Base-by-base conservation (phyloP, 2,797 vertebrate genomes). In the Eulemur albifrons region DNA sequence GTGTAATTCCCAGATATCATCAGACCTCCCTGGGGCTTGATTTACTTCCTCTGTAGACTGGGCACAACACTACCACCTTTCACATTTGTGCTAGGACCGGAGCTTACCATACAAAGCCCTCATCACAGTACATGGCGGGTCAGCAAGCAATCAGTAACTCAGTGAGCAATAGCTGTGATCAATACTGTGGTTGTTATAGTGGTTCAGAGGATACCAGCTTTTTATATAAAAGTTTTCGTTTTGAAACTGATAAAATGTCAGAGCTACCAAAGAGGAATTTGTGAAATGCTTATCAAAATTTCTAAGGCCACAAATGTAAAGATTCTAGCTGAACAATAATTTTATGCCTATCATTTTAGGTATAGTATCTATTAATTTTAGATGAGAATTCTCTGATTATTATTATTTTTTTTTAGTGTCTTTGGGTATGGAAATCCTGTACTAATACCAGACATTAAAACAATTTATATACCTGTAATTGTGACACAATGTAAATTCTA, bases 321-420 rank as follows among this genome's bases (percentile, higher is more conserved):
- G 7, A 93, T 81, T 93, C 61, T 84, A 88, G 38, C 7, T 54
- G 73, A 95, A 82, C 20, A 77, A 61, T 52, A 88, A 95, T 54
- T 75, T 94, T 67, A 89, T 73, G 23, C n/a, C 13, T 83, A 52
- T 69, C 15, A 8, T 79, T 95, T 91, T 18, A 14, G 25, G 32
- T 27, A 14, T 15, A 50, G 32, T 50, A 52, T 72, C 30, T 80
- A 13, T 35, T 86, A 43, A 83, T 90, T 97, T 92, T 88, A 94
- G 43, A 38, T 79, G 40, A 83, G 18, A 61, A 76, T 67, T 75
- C 52, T 67, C 67, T 94, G 38, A 38, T 77, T 54, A 25, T 35
- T 72, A 72, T 27, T 43, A 8, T 70, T 70, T 43, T 52, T 69
- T 88, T 52, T 35, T 45, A 48, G 38, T 14, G 45, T 40, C 20